Evolutionary conservation across 2,797 vertebrate genomes (phyloP).

Genomic region (Pampus argenteus): DNA sequence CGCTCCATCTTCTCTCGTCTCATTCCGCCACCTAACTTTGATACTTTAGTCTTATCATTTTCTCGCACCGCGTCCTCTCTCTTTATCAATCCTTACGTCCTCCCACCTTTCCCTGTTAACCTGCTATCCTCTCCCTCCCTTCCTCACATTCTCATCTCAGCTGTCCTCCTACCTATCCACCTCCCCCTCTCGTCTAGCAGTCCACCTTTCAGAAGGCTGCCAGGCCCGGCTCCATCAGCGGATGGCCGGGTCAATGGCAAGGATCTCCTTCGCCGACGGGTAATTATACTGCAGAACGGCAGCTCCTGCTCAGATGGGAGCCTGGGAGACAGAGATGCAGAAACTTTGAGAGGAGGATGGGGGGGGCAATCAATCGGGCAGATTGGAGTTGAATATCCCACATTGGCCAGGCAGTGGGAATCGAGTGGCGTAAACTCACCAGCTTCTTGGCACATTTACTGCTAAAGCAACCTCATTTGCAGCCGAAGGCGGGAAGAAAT

Average conservation of each 20-base stretch:
- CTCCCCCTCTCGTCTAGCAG: constrained; percentile 4
- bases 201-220: constrained; percentile 44
- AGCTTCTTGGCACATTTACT: constrained; percentile 56
- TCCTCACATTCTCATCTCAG: constrained; percentile 17
- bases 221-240: constrained; percentile 52
- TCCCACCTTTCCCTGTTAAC: constrained; percentile 22
- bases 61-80: constrained; percentile 12
- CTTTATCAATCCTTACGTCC: constrained; percentile 40
- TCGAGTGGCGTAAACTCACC: constrained; percentile 68
- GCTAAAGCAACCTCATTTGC: constrained; percentile 60
- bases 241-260: constrained; percentile 75
- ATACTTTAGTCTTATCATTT: constrained; percentile 33
- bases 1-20: constrained; percentile 23
- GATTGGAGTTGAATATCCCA: constrained; percentile 80
- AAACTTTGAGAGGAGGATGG: constrained; percentile 59
- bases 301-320: constrained; percentile 45
- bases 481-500: constrained; percentile 25
- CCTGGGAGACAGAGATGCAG: constrained; percentile 73
- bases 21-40: constrained; percentile 14
- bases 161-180: constrained; percentile 19
- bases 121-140: constrained; percentile 11
- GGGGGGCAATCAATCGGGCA: constrained; percentile 77
- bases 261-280: constrained; percentile 73
- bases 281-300: constrained; percentile 77
- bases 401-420: constrained; percentile 51